Conservation (phyloP, 2,113 vertebrate species). For the Aegotheles bennettii region DNA sequence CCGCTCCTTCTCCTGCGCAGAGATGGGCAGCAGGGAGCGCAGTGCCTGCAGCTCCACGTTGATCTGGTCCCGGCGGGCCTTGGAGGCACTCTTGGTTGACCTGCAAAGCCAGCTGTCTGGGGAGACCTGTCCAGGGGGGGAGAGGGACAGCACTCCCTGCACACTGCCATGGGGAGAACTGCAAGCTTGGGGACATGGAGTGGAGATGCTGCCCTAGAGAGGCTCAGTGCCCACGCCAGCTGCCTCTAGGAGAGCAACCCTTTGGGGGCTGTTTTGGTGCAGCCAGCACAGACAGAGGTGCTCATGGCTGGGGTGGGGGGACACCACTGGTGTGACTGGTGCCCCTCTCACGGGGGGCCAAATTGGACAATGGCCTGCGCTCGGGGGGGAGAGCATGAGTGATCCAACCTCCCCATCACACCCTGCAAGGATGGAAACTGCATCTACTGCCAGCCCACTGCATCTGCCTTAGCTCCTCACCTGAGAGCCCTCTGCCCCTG, state of each 20-base stretch:
- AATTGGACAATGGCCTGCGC: neutral
- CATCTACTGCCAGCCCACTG: neutral
- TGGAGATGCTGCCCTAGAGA: neutral
- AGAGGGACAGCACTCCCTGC: neutral
- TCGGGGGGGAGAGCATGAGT: rapidly evolving
- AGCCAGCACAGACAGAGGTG: neutral
- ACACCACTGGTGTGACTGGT: rapidly evolving
- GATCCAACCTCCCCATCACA: neutral
- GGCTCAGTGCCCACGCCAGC: rapidly evolving
- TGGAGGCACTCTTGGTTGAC: constrained; percentile 88
- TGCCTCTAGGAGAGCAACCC: neutral
- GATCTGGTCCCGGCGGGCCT: constrained; percentile 85
- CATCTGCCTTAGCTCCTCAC: neutral
- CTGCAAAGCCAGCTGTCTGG: constrained; percentile 62
- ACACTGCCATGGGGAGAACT: rapidly evolving
- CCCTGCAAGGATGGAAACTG: rapidly evolving
- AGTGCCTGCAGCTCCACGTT: constrained; percentile 81
- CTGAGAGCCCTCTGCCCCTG: neutral
- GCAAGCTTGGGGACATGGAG: rapidly evolving
- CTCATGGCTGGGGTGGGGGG: neutral
- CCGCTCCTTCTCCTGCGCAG: constrained; percentile 71
- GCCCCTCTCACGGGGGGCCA: neutral
- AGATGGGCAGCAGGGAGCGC: constrained; percentile 80
- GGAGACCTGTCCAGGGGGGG: rapidly evolving
- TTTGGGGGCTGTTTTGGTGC: neutral